phyloP scores from a whole-genome alignment of 2,888 invertebrate genomes.

The Smittia sp. region DNA sequence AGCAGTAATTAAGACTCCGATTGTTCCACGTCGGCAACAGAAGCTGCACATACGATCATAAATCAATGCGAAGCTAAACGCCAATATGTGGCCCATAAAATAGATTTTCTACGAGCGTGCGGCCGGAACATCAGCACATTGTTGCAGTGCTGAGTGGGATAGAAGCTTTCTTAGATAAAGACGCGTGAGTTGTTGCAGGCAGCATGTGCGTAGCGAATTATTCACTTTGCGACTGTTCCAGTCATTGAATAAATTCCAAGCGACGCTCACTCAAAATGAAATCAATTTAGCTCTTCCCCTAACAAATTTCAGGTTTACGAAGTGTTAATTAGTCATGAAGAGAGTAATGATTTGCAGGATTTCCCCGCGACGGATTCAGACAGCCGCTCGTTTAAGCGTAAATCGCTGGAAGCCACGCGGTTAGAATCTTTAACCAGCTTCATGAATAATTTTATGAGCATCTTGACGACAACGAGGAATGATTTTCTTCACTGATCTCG shows the following conservation, averaged over 20 bases:
- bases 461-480: not conserved
- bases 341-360: not conserved
- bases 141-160: not conserved
- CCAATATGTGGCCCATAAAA: not conserved
- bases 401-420: not conserved
- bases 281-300: not conserved
- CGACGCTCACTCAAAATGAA: not conserved
- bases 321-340: slow-evolving; percentile 18
- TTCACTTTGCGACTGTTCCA: not conserved
- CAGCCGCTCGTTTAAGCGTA: not conserved
- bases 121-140: not conserved
- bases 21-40: not conserved
- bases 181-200: slow-evolving; percentile 10
- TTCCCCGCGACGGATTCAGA: not conserved
- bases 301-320: not conserved
- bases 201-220: slow-evolving; percentile 31
- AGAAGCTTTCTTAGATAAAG: not conserved
- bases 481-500: not conserved
- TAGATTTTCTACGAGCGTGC: not conserved
- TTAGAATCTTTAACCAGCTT: not conserved
- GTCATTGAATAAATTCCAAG: not conserved
- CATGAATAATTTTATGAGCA: not conserved
- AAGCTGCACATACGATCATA: not conserved
- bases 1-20: slow-evolving; percentile 33
- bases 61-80: slow-evolving; percentile 23